Evolutionary conservation across 1,140 invertebrate species (phyloP).

Genomic region (Olivierus martensii): DNA sequence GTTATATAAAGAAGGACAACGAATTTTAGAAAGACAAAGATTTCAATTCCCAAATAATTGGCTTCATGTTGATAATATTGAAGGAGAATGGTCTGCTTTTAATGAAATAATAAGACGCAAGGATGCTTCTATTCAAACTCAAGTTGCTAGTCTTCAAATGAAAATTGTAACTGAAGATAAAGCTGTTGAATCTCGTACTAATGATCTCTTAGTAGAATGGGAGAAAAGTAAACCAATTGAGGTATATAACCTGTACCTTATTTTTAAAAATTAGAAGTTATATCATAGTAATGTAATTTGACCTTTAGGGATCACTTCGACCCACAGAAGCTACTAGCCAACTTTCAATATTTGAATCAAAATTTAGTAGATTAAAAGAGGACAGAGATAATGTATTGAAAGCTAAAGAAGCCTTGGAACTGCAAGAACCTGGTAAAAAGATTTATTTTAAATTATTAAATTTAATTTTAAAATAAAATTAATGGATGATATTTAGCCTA

Average conservation of each 20-base stretch:
- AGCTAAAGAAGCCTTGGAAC: constrained; percentile 94
- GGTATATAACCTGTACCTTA: too few species aligned
- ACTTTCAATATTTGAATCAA: constrained; percentile 82
- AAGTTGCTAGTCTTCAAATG: constrained; percentile 92
- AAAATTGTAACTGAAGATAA: constrained; percentile 99
- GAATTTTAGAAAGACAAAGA: constrained; percentile 87
- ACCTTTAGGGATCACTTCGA: constrained; percentile 43
- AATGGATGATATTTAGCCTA: too few species aligned
- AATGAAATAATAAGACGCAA: constrained; percentile 98
- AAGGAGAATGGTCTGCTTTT: constrained; percentile 99
- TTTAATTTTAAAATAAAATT: neutral
- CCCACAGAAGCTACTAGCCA: constrained; percentile 89
- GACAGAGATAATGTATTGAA: constrained; percentile 95
- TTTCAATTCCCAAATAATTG: constrained; percentile 95
- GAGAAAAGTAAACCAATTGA: constrained; percentile 93
- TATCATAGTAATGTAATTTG: neutral
- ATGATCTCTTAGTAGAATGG: constrained; percentile 90
- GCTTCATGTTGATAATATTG: constrained; percentile 98
- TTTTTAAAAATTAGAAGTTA: too few species aligned
- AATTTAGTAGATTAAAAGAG: constrained; percentile 87
- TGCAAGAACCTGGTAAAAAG: constrained; percentile 54
- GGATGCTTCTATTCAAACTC: constrained; percentile 93
- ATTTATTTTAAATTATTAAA: too few species aligned
- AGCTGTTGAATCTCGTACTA: constrained; percentile 83
- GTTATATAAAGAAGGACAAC: constrained; percentile 72